These are phyloP conservation scores for Ichneumoninae sp. DNA, from an alignment of 2,888 invertebrate species.

Conservation along the genomic window DNA sequence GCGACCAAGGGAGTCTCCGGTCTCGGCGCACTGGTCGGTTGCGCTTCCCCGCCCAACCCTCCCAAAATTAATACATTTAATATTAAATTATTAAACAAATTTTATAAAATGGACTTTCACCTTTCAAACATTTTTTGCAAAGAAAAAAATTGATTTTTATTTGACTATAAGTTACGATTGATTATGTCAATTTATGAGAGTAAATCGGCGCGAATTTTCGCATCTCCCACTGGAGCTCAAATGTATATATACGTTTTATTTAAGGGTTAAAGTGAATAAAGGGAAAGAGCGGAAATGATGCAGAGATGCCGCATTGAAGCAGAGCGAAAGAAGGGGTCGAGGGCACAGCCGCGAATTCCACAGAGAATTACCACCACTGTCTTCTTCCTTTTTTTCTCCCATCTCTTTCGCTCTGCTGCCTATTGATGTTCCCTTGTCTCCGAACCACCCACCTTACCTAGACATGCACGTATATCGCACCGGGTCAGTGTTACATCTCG, in stretches of 20 bases:
- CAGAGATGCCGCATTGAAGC: constrained; percentile 77
- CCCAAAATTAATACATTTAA: background rate
- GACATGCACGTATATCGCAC: constrained; percentile 66
- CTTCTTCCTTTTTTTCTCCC: constrained; percentile 52
- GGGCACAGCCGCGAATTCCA: constrained; percentile 72
- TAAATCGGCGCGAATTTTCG: background rate
- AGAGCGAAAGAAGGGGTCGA: constrained; percentile 73
- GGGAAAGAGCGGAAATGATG: constrained; percentile 36
- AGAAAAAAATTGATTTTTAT: no score
- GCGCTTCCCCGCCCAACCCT: background rate
- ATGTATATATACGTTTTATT: background rate
- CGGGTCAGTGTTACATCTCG: constrained; percentile 5
- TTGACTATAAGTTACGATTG: background rate
- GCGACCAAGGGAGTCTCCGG: constrained; percentile 58
- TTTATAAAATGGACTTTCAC: no score
- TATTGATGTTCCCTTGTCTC: constrained; percentile 65
- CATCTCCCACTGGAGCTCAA: background rate
- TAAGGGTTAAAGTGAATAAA: constrained; percentile 9
- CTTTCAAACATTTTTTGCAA: background rate
- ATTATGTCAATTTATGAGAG: background rate
- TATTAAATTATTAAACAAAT: background rate
- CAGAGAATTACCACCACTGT: constrained; percentile 78
- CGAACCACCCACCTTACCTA: constrained; percentile 67
- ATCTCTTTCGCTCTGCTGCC: constrained; percentile 30
- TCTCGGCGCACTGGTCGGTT: constrained; percentile 19